Base-by-base conservation (phyloP, 2,888 invertebrate genomes). In the Campoplex nolae region DNA sequence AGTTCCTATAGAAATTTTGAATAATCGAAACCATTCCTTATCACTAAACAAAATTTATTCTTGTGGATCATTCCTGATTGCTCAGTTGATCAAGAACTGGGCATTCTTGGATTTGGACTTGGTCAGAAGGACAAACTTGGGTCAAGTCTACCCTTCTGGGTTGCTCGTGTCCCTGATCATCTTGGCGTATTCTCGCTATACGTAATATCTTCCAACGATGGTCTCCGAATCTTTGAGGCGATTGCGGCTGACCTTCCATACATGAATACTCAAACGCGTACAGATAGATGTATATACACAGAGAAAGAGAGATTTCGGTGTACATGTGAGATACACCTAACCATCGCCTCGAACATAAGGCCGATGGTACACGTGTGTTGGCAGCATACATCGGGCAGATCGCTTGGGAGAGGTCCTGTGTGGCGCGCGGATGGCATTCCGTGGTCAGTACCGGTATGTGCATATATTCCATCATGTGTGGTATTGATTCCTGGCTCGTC, bases 361-460 rank as follows among this genome's bases (percentile, higher is more conserved):
- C 42, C 45, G 35, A 65, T 48, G 45, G 32, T 18, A 73, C 32
- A 65, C 56, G 70, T 56, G 54, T 54, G 77, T 56, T 23, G 71
- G 48, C 48, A 67, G 38, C 32, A 42, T 54, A 65, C 62, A 71
- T 71, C 71, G 73, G 83, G 83, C 88, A 88, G 89, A 78, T 84
- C 86, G 87, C 80, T 88, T 80, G 88, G 62, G 71, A 77, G 89
- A 85, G 79, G 51, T 85, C 77, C 82, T 38, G 71, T 58, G 90
- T 89, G 90, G 91, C 92, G 90, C 91, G 91, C 90, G 91, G 90
- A 93, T 94, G 91, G 92, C 93, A 94, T 94, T 94, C 93, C 92
- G 93, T 91, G 93, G 94, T 93, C 93, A 92, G 92, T 92, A 90
- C 90, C 62, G 93, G 93, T 93, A 93, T 94, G 93, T 90, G 92